phyloP scores from a whole-genome alignment of 2,113 vertebrate genomes.

The Lanius ludovicianus region DNA sequence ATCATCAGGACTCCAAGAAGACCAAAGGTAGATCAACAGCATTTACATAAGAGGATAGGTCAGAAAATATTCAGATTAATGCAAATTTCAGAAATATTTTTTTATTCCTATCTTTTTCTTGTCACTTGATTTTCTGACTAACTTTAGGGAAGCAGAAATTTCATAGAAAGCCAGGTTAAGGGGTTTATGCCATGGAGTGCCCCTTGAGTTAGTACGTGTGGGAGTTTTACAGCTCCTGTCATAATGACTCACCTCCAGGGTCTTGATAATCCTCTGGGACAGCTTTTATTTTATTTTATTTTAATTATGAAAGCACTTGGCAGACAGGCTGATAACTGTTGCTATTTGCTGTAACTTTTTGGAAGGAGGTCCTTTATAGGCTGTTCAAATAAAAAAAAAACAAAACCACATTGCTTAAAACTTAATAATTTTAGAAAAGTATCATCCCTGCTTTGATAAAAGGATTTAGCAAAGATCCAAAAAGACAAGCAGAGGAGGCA shows the following conservation, averaged over 20 bases:
- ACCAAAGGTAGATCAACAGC: slow-evolving; percentile 33
- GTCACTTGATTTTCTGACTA: background rate
- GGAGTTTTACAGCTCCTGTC: background rate
- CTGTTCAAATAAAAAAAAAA: background rate
- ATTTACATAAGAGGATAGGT: background rate
- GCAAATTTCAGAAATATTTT: background rate
- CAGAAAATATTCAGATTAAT: background rate
- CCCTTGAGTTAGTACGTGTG: background rate
- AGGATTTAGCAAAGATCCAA: background rate
- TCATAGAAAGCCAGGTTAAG: background rate
- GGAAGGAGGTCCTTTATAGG: background rate
- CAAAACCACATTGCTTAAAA: background rate
- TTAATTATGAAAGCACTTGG: background rate
- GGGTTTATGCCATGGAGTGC: background rate
- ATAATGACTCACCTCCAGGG: background rate
- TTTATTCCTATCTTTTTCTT: background rate
- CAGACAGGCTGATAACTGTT: background rate
- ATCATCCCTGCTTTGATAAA: background rate
- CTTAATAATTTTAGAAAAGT: background rate
- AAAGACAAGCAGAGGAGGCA: background rate
- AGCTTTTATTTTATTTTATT: background rate
- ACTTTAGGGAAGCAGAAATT: background rate
- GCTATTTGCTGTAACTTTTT: background rate
- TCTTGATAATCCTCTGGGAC: background rate
- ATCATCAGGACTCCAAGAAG: background rate